phyloP scores from a whole-genome alignment of 1,140 invertebrate genomes.

The Penaeus indicus region DNA sequence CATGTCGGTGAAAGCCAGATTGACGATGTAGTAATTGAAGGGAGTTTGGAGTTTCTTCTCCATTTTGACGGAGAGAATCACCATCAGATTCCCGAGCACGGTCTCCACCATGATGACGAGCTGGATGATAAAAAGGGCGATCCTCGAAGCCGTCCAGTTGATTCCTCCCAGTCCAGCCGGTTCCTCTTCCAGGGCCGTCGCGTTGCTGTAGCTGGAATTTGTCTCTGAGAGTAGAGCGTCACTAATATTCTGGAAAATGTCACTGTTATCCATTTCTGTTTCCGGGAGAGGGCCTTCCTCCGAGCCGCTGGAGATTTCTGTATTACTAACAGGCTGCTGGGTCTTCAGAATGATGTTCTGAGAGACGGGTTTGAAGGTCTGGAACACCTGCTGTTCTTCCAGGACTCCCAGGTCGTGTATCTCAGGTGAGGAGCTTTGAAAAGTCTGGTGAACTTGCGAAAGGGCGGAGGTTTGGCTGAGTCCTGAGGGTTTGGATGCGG shows the following conservation, averaged over 20 bases:
- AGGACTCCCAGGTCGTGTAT: no score
- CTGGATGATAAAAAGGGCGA: constrained; percentile 61
- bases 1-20: constrained; percentile 68
- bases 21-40: constrained; percentile 69
- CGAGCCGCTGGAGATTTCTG: no score
- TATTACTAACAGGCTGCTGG: no score
- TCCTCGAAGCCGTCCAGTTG: constrained; percentile 40
- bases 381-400: no score
- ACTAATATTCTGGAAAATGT: background rate
- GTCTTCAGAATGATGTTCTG: no score
- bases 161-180: background rate
- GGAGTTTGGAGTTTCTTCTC: constrained; percentile 68
- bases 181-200: background rate
- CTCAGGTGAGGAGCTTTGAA: no score
- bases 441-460: no score
- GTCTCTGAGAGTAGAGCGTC: background rate
- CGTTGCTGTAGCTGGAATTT: background rate
- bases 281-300: no score
- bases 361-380: no score
- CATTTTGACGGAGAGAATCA: constrained; percentile 66
- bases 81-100: constrained; percentile 68
- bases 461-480: no score
- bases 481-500: no score
- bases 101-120: constrained; percentile 67
- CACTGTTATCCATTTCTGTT: no score